Percentiles rank a stretch among this genome's conserved stretches.
phyloP scores from a whole-genome alignment of 2,113 vertebrate genomes.

The Hypomesus transpacificus region DNA sequence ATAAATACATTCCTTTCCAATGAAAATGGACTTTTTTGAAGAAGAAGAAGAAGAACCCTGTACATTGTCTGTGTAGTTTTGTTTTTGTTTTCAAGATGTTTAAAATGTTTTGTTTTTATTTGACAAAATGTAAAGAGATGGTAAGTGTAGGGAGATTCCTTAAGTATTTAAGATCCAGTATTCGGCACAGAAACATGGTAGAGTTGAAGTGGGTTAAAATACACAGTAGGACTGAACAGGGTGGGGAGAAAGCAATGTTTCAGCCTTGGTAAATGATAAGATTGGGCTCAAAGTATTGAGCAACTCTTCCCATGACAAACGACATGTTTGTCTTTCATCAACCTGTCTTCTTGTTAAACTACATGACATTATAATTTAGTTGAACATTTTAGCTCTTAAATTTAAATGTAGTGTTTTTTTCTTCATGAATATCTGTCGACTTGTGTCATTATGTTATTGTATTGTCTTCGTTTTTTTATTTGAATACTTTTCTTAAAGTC shows the following conservation, averaged over 20 bases:
- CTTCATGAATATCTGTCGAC: not conserved
- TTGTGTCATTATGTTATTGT: conserved; percentile 19
- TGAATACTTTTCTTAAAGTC: conserved; percentile 36
- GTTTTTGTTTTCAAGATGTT: conserved; percentile 36
- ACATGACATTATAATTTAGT: not conserved
- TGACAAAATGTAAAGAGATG: not conserved
- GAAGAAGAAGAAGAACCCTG: conserved; percentile 41
- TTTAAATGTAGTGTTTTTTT: not conserved
- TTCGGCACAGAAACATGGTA: not conserved
- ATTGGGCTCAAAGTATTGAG: conserved; percentile 14
- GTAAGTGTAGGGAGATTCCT: not conserved
- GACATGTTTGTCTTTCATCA: not conserved
- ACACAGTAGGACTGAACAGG: not conserved
- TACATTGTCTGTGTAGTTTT: conserved; percentile 40
- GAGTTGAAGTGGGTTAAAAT: not conserved
- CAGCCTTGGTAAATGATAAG: not conserved
- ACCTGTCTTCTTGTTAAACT: conserved; percentile 7
- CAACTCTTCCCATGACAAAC: conserved; percentile 17
- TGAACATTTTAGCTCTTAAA: not conserved
- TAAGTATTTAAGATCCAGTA: not conserved
- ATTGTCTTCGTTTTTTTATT: conserved; percentile 32
- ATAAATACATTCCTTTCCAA: conserved; percentile 67
- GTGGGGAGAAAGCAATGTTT: not conserved
- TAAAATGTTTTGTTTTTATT: conserved; percentile 4
- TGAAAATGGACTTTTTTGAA: conserved; percentile 58